Conservation (phyloP, 2,888 invertebrate species). For the Parasteatoda lunata region DNA sequence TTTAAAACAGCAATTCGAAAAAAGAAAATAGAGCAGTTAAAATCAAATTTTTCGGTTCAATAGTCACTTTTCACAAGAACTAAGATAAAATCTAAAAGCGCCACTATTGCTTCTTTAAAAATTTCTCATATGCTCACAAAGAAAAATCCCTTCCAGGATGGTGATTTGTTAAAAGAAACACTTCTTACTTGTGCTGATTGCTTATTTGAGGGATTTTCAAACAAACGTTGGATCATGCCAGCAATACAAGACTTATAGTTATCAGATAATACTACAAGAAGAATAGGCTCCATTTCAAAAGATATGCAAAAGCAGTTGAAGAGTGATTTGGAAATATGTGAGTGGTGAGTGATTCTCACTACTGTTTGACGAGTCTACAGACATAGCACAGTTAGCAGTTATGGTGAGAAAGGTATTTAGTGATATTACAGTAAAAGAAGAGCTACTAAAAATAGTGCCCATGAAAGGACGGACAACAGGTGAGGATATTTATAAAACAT, state of each 20-base stretch:
- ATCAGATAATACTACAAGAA: slow-evolving; percentile 1
- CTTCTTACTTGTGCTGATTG: slow-evolving; percentile 10
- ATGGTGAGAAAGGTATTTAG: too few species aligned
- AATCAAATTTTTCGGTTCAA: background rate
- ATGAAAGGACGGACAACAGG: too few species aligned
- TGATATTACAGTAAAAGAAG: too few species aligned
- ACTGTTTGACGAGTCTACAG: too few species aligned
- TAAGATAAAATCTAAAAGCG: too few species aligned
- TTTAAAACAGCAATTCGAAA: background rate
- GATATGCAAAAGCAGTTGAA: too few species aligned
- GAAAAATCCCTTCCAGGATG: slow-evolving; percentile 27
- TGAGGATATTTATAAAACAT: too few species aligned
- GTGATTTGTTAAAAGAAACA: slow-evolving; percentile 22
- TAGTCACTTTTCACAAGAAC: background rate
- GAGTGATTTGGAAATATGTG: too few species aligned
- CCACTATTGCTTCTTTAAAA: slow-evolving; percentile 10
- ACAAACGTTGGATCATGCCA: slow-evolving; percentile 10
- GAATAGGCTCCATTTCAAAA: too few species aligned
- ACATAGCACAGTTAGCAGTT: too few species aligned
- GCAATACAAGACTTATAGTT: slow-evolving; percentile 28
- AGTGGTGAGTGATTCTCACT: too few species aligned
- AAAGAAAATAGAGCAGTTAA: background rate
- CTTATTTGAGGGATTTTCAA: slow-evolving; percentile 15
- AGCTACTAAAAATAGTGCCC: too few species aligned
- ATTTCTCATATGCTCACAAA: slow-evolving; percentile 16